Evolutionary conservation across 2,888 invertebrate species (phyloP).

Genomic region (Cataglyphis livida): DNA sequence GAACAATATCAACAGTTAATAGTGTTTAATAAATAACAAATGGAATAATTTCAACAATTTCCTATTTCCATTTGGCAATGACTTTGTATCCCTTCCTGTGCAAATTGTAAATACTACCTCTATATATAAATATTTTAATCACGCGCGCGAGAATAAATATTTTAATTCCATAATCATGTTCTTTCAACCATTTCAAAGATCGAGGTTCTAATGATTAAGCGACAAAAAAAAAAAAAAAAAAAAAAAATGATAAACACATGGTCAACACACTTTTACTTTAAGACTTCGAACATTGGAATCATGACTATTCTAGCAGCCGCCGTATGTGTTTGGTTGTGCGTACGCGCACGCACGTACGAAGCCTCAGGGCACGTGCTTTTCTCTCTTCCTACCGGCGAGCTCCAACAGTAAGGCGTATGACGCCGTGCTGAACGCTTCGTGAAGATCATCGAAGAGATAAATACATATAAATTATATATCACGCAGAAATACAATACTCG

Average conservation of each 20-base stretch:
- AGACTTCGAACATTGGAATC: background rate
- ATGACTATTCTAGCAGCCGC: background rate
- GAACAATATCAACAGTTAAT: background rate
- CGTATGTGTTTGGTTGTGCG: background rate
- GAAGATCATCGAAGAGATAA: background rate
- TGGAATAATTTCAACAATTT: background rate
- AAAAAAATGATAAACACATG: background rate
- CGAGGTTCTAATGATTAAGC: no score
- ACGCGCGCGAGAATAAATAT: background rate
- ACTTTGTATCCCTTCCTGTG: background rate
- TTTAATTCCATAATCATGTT: background rate
- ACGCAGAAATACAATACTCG: background rate
- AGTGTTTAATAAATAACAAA: background rate
- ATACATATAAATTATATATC: conserved; percentile 7
- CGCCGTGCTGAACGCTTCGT: conserved; percentile 48
- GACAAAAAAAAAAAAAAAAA: no score
- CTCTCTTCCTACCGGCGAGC: conserved; percentile 36
- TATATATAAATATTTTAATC: background rate
- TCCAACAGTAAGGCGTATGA: conserved; percentile 57
- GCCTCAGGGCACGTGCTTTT: background rate
- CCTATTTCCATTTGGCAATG: background rate
- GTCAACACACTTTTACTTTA: background rate
- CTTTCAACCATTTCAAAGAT: background rate
- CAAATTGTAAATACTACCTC: background rate
- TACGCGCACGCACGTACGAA: no score